Base-by-base conservation (phyloP, 2,797 vertebrate species). In the Enteromius thamalakanensis region DNA sequence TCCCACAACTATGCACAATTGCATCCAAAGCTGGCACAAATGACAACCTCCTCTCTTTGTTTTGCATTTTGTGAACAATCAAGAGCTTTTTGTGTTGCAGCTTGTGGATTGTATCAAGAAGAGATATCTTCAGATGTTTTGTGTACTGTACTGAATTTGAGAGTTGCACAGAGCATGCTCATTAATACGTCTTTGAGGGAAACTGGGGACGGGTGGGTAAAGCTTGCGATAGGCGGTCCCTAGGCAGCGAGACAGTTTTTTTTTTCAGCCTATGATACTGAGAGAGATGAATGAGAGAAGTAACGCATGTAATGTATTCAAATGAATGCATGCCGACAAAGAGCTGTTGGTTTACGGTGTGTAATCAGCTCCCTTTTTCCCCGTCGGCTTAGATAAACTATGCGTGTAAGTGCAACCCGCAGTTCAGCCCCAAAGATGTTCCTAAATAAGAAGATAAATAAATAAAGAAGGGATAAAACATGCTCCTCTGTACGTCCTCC, bases 251-350 rank as follows among this genome's bases (percentile, higher is more conserved):
- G 83, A 70, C 60, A 62, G 64, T 75, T 79, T 82, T 79, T 84
- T 79, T 84, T 79, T 76, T 74, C 75, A 60, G 76, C 67, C 77
- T 74, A 76, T 69, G 79, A 86, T 69, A 80, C 40, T 9, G 68
- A 83, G 68, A 53, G 76, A 83, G 71, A 84, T 79, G 84, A 83
- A 74, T 84, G 74, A 86, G 83, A 84, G 72, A 76, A 83, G 76
- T 78, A 76, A 83, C 80, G 80, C 84, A 84, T 86, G 72, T 87
- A 89, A 89, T 88, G 77, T 83, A 90, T 89, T 88, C 85, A 88
- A 87, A 89, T 86, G 85, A 87, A 87, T 85, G 85, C 76, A 37
- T 74, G 81, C 79, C 80, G 79, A 89, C 78, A 88, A 88, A 79
- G 84, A 83, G 75, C 77, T 89, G 86, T 85, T 88, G 87, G 86